Conservation (phyloP, 2,888 invertebrate species). For the Allolobophora icterica region DNA sequence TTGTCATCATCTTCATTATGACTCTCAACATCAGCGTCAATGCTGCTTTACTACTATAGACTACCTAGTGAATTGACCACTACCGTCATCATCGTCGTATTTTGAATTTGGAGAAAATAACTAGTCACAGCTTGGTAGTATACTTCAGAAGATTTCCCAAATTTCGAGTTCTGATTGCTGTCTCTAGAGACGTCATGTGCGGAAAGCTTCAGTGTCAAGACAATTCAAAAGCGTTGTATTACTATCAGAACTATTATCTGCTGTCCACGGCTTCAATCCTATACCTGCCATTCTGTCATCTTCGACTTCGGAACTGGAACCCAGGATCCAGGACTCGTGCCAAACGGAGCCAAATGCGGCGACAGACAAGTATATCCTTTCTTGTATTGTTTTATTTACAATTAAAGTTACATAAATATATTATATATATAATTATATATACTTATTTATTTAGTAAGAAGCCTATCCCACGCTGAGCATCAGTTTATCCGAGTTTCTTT, state of each 20-base stretch:
- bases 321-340: conserved; percentile 91
- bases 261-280: neutral
- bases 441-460: too few species aligned
- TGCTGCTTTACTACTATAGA: too few species aligned
- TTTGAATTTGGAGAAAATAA: neutral
- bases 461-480: too few species aligned
- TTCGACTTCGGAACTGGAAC: conserved; percentile 83
- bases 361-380: conserved; percentile 61
- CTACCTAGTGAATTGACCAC: too few species aligned
- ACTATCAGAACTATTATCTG: neutral
- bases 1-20: too few species aligned
- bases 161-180: neutral
- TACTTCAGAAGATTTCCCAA: neutral
- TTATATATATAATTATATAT: too few species aligned
- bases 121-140: neutral
- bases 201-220: conserved; percentile 25
- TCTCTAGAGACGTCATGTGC: neutral
- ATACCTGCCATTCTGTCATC: conserved; percentile 70
- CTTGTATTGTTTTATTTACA: too few species aligned
- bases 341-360: conserved; percentile 90
- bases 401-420: too few species aligned
- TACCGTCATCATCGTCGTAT: neutral
- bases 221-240: neutral
- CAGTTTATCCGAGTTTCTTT: too few species aligned
- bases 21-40: too few species aligned